Conservation (phyloP, 1,140 invertebrate species). For the Tetragnatha versicolor region DNA sequence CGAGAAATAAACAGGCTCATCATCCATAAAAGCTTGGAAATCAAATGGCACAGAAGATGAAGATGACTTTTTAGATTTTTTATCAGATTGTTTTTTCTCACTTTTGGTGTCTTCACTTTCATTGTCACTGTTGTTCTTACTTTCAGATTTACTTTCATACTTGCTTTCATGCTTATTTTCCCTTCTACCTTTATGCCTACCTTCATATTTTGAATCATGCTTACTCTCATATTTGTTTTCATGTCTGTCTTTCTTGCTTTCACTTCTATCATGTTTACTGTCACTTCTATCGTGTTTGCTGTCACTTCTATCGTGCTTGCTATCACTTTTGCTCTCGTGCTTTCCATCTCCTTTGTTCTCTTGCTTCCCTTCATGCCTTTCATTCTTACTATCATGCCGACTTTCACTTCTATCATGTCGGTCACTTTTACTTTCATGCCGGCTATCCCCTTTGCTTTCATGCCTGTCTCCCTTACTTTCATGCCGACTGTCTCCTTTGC, state of each 20-base stretch:
- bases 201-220: neutral
- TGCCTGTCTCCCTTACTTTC: constrained; percentile 26
- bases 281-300: constrained; percentile 5
- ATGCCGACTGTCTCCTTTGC: neutral
- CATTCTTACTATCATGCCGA: neutral
- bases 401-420: neutral
- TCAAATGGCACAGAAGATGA: constrained; percentile 49
- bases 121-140: neutral
- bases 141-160: constrained; percentile 59
- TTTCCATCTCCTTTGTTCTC: constrained; percentile 58
- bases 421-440: neutral
- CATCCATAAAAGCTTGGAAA: constrained; percentile 76
- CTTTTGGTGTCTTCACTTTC: constrained; percentile 35
- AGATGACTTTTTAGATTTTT: constrained; percentile 46
- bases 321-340: constrained; percentile 56
- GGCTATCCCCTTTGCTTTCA: neutral
- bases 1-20: constrained; percentile 89
- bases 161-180: constrained; percentile 13
- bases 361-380: constrained; percentile 56
- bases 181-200: constrained; percentile 14
- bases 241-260: neutral
- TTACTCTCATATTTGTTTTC: neutral
- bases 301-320: neutral
- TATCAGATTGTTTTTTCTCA: constrained; percentile 52
- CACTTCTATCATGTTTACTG: constrained; percentile 1